Evolutionary conservation across 2,888 invertebrate genomes (phyloP), one percentile per base, ranked within the genome.

Genomic region (Eupithecia tripunctaria): DNA sequence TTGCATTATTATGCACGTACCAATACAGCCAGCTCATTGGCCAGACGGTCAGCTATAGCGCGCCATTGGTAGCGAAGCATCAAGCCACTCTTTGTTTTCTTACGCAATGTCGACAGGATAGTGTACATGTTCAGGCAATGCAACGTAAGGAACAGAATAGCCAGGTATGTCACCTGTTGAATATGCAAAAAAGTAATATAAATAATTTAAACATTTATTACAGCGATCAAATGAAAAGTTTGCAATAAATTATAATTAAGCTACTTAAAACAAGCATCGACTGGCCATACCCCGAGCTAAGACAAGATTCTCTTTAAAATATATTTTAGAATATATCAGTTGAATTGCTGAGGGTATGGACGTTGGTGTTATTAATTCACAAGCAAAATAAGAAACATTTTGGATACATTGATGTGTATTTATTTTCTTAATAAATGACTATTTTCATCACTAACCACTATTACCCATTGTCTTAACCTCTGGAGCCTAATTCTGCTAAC

Each of bases 61-160:
- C 95, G 94, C 80, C 96, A 89, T 81, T 95, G 95, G 91, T 96
- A 96, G 51, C 95, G 94, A 76, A 96, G 95, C 88, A 95, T 95
- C 86, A 95, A 89, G 72, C 95, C 92, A 79, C 95, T 94, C 78
- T 94, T 91, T 71, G 95, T 95, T 94, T 99, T 99, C 92, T 98
- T 97, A 78, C 97, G 97, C 85, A 99, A 96, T 38, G 98, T 98
- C 93, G 97, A 95, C 78, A 97, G 95, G 32, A 98, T 97, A 56
- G 99, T 99, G 73, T 96, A 95, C 78, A 96, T 96, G 93, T 99
- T 99, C 80, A 99, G 98, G 84, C 97, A 93, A 93, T 98, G 98
- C 79, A 99, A 95, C 81, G 97, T 89, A 80, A 98, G 95, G 91
- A 99, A 99, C 92, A 98, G 96, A 70, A 95, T 93, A 85, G 97